Percentiles rank a stretch among this genome's conserved stretches.
phyloP scores from a whole-genome alignment of 2,113 vertebrate genomes.

The Gila orcuttii region DNA sequence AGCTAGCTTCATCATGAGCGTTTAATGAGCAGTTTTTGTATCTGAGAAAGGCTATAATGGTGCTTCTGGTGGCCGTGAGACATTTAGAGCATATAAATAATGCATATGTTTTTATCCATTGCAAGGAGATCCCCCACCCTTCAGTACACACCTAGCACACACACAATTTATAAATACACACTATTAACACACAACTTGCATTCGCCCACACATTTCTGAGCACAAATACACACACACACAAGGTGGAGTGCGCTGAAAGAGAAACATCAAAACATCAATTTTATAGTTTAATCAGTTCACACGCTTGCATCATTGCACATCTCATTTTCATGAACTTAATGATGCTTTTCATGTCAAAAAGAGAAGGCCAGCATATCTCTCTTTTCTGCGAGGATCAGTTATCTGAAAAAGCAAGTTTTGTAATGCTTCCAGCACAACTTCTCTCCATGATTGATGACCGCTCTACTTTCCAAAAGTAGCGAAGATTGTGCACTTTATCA shows the following conservation, averaged over 20 bases:
- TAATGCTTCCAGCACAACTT: neutral
- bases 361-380: neutral
- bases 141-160: neutral
- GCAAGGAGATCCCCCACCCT: conserved; percentile 8
- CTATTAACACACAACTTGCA: neutral
- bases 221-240: neutral
- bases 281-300: conserved; percentile 18
- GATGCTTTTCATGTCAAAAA: conserved; percentile 4
- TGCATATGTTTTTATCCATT: conserved; percentile 38
- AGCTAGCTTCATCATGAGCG: neutral
- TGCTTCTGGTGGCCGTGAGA: conserved; percentile 21
- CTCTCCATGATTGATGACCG: neutral
- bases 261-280: neutral
- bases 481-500: conserved; percentile 15
- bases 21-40: neutral
- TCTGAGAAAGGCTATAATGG: conserved; percentile 1
- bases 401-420: neutral
- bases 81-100: conserved; percentile 42
- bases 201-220: neutral
- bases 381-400: neutral
- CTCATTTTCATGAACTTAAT: conserved; percentile 7
- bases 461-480: neutral
- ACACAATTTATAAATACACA: neutral
- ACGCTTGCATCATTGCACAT: neutral
- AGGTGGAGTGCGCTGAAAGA: neutral